Evolutionary conservation across 1,140 invertebrate species (phyloP).

Genomic region (Euwallacea similis): DNA sequence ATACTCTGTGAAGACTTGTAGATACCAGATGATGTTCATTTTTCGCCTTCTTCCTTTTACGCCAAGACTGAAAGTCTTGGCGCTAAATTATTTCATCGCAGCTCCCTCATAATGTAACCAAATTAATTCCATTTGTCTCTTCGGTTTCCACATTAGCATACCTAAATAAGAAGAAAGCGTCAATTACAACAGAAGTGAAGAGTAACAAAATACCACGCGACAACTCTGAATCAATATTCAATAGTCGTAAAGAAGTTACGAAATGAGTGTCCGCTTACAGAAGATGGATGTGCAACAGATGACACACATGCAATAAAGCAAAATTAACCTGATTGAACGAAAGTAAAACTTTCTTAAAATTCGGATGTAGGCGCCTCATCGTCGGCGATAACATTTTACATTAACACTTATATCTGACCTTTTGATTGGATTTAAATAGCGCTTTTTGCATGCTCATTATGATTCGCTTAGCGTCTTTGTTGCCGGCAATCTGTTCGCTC

Average conservation of each 20-base stretch:
- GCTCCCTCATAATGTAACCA: too few species aligned
- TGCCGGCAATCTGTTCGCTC: too few species aligned
- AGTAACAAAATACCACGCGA: background rate
- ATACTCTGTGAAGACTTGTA: too few species aligned
- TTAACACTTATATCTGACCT: too few species aligned
- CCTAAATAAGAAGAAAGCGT: conserved; percentile 4
- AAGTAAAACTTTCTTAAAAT: conserved; percentile 34
- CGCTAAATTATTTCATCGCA: too few species aligned
- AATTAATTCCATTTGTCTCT: too few species aligned
- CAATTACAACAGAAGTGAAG: background rate
- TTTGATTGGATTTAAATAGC: too few species aligned
- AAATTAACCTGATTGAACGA: conserved; percentile 26
- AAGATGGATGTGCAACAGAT: conserved; percentile 15
- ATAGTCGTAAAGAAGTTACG: conserved; percentile 8
- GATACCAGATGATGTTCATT: background rate
- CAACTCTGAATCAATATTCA: conserved; percentile 6
- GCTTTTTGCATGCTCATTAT: too few species aligned
- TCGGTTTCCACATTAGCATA: background rate
- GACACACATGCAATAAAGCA: conserved; percentile 13
- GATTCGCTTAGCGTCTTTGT: too few species aligned
- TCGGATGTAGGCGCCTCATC: conserved; percentile 17
- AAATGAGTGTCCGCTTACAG: conserved; percentile 8
- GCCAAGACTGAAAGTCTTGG: too few species aligned
- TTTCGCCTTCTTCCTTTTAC: background rate
- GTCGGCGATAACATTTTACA: background rate